Evolutionary conservation across 2,113 vertebrate genomes (phyloP), one percentile per base, ranked within the genome.

Genomic region (Elephantulus edwardii): DNA sequence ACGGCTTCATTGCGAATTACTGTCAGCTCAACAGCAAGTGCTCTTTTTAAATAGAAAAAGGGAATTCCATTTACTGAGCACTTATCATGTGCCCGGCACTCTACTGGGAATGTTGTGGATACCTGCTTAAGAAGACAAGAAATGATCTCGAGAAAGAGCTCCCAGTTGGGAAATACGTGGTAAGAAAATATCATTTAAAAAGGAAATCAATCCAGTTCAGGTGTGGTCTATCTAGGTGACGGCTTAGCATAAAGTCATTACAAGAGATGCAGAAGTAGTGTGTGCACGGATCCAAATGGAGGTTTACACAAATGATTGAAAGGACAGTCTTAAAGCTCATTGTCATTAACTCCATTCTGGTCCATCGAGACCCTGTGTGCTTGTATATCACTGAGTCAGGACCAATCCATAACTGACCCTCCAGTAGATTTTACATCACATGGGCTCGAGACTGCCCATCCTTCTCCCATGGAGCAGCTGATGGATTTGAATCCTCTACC

Each of bases 221-320:
- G 26, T 20, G 42, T 22, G 26, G 1, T 3, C 58, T 56, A 8
- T 42, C 35, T 4, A 3, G 19, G 5, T 22, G 46, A 13, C 17
- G 35, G 12, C 8, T 14, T 16, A 19, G 35, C 2, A 9, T 2
- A 0, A 44, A 56, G 52, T 33, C 1, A 0, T 2, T 12, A 50
- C 42, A 42, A 46, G 48, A 33, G 17, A 19, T 2, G 0, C 3
- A 24, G 74, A 68, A 22, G 11, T 19, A 26, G 6, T 22, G 13
- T 28, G 5, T 4, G 11, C 3, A 0, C 0, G 4, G 62, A 58
- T 24, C 46, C 3, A 5, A 22, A 16, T 7, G 2, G 48, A 83
- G 40, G 62, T 4, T 16, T n/a, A 30, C 13, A 38, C 8, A 0
- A 3, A 3, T 5, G 10, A 75, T 42, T n/a, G 19, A 40, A 22